Base-by-base conservation (phyloP, 1,140 invertebrate species). In the Pentalonia nigronervosa region DNA sequence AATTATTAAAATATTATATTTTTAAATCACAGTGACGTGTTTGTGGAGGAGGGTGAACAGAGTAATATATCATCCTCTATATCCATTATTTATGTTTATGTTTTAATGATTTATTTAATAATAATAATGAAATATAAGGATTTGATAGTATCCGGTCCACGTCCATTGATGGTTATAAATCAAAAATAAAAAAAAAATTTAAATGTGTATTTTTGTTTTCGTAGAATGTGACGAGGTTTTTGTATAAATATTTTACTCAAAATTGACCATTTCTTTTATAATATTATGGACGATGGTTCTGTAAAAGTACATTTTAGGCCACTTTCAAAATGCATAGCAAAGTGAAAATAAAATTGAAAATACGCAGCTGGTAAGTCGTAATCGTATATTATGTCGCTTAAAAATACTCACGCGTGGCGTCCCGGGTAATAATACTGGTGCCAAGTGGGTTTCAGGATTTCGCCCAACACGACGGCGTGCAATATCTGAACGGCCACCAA, bases 381-480 rank as follows among this genome's bases (percentile, higher is more conserved):
- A 25, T 56, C 21, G 23, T 8, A 30, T 25, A 8, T 56, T 56
- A 56, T 56, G 17, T 60, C 8, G 7, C 17, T 0, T 14, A 76
- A 47, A 7, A 21, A 88, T 48, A 93, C 94, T 94, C 93, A 94
- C 94, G 93, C 48, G 36, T 94, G 91, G 36, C 45, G 60, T 87
- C 76, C 90, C 7, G 94, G 94, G 76, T 92, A 94, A 56, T 92
- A 94, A 56, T 94, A 94, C 48, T 94, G 94, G n/a, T 94, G 94
- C 94, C 94, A 94, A 20, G 84, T 60, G 1, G 94, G 94, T 67
- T 36, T 93, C 17, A 93, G 36, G 23, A 94, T 93, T 91, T 94
- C 94, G 7, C 83, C 56, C 25, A 93, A 34, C 25, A n/a, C 56
- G 56, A 67, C 14, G 53, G 56, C 89, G 36, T 6, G 36, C 56